Base-by-base conservation (phyloP, 2,888 invertebrate genomes). In the Hydraecia micacea region DNA sequence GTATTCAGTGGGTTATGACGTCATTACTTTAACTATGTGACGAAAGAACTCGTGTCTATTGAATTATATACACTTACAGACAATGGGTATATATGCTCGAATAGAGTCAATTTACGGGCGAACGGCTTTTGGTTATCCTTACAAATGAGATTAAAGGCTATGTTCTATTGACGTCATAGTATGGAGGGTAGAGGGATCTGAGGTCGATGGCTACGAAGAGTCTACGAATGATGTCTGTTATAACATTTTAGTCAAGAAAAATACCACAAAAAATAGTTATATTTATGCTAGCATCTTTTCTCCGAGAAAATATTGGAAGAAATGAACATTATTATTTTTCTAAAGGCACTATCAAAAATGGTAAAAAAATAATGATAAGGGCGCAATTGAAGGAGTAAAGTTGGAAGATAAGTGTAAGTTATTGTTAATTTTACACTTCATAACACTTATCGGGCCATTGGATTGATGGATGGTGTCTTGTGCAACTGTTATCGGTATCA, bases 131-230 rank as follows among this genome's bases (percentile, higher is more conserved):
- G 63, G 80, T 88, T 86, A 88, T 88, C 84, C 81, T 79, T 68
- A 69, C 67, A 87, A 88, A 90, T 72, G 72, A 87, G 88, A 90
- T 92, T 90, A 91, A 65, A 75, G 84, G 83, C 80, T 76, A 75
- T 81, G 67, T 79, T 77, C 70, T 77, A 77, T 85, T 91, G 89
- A 89, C 89, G 92, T 91, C 92, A 89, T 81, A 77, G 82, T 15
- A 0, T 32, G 25, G 76, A 62, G 69, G 65, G 36, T 11, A 55
- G 42, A 13, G 36, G 72, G 36, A 52, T 62, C 69, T 72, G 72
- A 75, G 85, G 79, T 84, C 77, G 75, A n/a, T 85, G 73, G 82
- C 78, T 76, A 76, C 66, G 42, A 39, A 71, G 58, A 21, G 49
- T 66, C 28, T 72, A 36, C 52, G 15, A 68, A 62, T 13, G 36